These are phyloP conservation scores for Dyspetes luteomarginatus DNA, from an alignment of 2,888 invertebrate genomes.

Conservation along the genomic window DNA sequence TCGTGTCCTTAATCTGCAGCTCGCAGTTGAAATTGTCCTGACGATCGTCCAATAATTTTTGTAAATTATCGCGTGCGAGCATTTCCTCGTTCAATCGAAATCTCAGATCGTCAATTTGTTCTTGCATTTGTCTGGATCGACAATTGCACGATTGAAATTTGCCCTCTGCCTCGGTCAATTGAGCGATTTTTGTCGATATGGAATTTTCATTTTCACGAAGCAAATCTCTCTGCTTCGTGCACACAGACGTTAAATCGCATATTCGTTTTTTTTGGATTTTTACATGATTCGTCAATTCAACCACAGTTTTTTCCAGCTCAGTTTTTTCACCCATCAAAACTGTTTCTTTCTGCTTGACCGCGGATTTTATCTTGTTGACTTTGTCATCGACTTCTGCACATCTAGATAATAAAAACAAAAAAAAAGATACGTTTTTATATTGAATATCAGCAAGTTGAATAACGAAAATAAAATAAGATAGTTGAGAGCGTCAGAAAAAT, in stretches of 20 bases:
- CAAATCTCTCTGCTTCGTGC: constrained; percentile 68
- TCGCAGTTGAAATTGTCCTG: constrained; percentile 71
- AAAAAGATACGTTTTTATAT: constrained; percentile 63
- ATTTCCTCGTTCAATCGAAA: constrained; percentile 66
- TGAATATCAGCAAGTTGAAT: too few species aligned
- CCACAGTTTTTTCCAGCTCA: constrained; percentile 69
- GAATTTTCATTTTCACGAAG: constrained; percentile 68
- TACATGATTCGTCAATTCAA: constrained; percentile 70
- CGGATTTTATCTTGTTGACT: constrained; percentile 67
- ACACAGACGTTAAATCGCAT: constrained; percentile 70
- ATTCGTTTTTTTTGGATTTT: constrained; percentile 72
- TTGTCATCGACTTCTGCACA: constrained; percentile 70
- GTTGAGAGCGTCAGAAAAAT: neutral
- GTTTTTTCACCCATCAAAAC: constrained; percentile 66
- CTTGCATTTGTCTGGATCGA: constrained; percentile 65
- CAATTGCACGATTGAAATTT: constrained; percentile 63
- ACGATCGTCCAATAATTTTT: constrained; percentile 68
- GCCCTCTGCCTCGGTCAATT: constrained; percentile 61
- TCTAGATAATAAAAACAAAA: constrained; percentile 42
- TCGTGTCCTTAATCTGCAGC: constrained; percentile 74
- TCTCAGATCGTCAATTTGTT: constrained; percentile 67
- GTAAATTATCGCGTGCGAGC: constrained; percentile 64
- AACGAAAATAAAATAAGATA: neutral
- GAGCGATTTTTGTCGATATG: constrained; percentile 68
- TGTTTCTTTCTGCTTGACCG: constrained; percentile 69